Evolutionary conservation across 2,113 vertebrate species (phyloP), one percentile per base, ranked within the genome.

Genomic region (Benitochromis conjunctus): DNA sequence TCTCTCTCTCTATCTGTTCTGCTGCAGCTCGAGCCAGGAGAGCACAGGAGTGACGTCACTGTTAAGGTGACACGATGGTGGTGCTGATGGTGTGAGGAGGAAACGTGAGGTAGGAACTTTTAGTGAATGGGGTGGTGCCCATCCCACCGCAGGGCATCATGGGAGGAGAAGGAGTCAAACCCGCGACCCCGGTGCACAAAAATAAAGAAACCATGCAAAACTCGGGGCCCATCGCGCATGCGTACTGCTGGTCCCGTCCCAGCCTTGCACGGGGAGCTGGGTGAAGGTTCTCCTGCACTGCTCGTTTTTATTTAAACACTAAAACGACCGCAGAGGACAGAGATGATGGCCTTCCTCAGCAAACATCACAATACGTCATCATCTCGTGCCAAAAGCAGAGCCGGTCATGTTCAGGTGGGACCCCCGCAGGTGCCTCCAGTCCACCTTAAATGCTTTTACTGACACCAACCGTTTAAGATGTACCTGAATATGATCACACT

Each of bases 41-140:
- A 53, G 85, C 53, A 74, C 46, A 31, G 41, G n/a, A 34, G 88
- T 95, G 93, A 95, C 93, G 94, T 93, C 93, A 94, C 82, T 77
- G 64, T 89, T 86, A 76, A 89, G 84, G 88, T 79, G 87, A 80
- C 55, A 79, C 16, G 66, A 36, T 11, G 89, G 55, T 18, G 74
- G 74, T 6, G 46, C 13, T 34, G 69, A 55, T 9, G 55, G 12
- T 38, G 46, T 36, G 78, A 74, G 54, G 53, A 71, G 46, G 80
- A 43, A 69, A 2, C 71, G 18, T 77, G 1, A 51, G 29, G 46
- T 41, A 41, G n/a, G 9, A 31, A 57, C 51, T 19, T 84, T 21
- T 36, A 26, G 6, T 31, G 19, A 0, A 6, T 1, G 5, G 34
- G 1, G 2, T 14, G 11, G 38, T 38, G 16, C 76, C 34, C 9